Percentiles rank a stretch among this genome's conserved stretches.
These are phyloP conservation scores for Tautogolabrus adspersus DNA, from an alignment of 2,113 vertebrate species.

Conservation along the genomic window DNA sequence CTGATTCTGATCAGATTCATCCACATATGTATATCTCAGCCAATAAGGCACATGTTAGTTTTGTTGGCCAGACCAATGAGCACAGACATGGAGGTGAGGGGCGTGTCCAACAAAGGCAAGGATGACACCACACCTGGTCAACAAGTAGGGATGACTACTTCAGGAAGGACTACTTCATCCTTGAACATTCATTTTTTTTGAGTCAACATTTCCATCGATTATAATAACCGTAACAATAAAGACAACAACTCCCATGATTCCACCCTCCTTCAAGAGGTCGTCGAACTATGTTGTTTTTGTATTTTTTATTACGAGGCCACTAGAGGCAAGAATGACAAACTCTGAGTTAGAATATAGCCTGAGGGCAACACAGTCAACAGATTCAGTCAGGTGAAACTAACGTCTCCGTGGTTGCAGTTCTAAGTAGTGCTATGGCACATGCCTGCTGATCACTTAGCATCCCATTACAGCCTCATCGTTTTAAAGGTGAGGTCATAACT, in stretches of 20 bases:
- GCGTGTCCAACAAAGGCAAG: too few relatives aligned
- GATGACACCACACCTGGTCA: too few relatives aligned
- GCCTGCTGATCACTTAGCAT: conserved; percentile 24
- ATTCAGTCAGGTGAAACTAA: conserved; percentile 52
- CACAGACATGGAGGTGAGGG: too few relatives aligned
- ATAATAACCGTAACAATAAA: not conserved
- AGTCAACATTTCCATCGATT: not conserved
- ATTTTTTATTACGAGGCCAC: not conserved
- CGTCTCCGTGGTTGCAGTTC: conserved; percentile 33
- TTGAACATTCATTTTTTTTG: too few relatives aligned
- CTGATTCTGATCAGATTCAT: too few relatives aligned
- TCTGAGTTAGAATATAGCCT: conserved; percentile 13
- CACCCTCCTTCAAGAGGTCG: not conserved
- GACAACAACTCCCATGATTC: not conserved
- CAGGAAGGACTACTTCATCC: too few relatives aligned
- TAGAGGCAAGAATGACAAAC: not conserved
- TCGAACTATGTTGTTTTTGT: not conserved
- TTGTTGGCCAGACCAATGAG: too few relatives aligned
- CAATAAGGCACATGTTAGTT: too few relatives aligned
- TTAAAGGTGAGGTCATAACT: conserved; percentile 31
- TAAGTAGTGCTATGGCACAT: conserved; percentile 25
- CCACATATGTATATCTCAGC: too few relatives aligned
- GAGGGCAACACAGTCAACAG: conserved; percentile 40
- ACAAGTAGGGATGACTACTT: too few relatives aligned
- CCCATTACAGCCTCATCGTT: conserved; percentile 13